Percentiles rank a stretch among this genome's conserved stretches.
These are phyloP conservation scores for Aegypius monachus DNA, from an alignment of 2,113 vertebrate species.

Conservation along the genomic window DNA sequence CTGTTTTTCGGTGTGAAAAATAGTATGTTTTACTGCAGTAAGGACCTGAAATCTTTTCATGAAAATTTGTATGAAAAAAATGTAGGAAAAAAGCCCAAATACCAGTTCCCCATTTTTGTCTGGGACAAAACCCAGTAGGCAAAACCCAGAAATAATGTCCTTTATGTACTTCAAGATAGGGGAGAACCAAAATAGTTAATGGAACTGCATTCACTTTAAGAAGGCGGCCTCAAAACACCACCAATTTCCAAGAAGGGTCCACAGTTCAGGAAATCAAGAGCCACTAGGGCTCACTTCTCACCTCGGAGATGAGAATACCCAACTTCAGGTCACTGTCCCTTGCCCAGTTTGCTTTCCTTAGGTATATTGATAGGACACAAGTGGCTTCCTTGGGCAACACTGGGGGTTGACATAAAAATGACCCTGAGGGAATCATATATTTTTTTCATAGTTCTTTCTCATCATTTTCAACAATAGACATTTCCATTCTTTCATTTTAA, in stretches of 20 bases:
- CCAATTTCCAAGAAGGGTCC: not conserved
- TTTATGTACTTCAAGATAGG: not conserved
- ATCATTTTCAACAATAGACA: rapidly evolving
- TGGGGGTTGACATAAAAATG: not conserved
- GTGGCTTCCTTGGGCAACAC: not conserved
- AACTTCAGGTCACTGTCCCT: not conserved
- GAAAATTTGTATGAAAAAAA: not conserved
- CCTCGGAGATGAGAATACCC: not conserved
- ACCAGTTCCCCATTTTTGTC: not conserved
- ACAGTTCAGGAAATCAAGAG: not conserved
- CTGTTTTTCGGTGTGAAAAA: not conserved
- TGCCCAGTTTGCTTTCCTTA: not conserved
- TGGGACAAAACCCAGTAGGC: not conserved
- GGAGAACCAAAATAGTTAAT: not conserved
- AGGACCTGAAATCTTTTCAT: not conserved
- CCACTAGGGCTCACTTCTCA: not conserved
- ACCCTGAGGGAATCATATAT: rapidly evolving
- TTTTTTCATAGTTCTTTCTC: not conserved
- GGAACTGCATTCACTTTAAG: not conserved
- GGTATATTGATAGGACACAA: not conserved
- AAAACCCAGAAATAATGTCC: not conserved
- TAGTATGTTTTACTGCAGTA: not conserved
- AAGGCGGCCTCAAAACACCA: not conserved
- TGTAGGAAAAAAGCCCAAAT: not conserved
- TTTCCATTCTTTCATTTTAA: not conserved